These are phyloP conservation scores for Synergus umbraculus DNA, from an alignment of 2,888 invertebrate genomes.

Conservation along the genomic window DNA sequence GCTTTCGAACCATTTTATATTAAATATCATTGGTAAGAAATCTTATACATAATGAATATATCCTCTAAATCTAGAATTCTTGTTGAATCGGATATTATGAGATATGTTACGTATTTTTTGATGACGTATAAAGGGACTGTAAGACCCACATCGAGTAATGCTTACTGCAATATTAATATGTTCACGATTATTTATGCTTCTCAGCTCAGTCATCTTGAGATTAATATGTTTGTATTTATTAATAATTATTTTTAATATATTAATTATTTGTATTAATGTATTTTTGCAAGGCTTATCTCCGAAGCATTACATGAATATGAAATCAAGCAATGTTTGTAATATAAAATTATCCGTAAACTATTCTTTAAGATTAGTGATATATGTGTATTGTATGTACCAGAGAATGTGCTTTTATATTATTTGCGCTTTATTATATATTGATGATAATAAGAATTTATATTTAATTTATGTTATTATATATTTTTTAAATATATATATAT, in stretches of 20 bases:
- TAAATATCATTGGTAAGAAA: background rate
- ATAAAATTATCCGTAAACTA: background rate
- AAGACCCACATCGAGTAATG: background rate
- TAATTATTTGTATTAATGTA: too few relatives aligned
- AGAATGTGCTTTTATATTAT: background rate
- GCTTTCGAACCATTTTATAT: background rate
- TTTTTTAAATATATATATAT: background rate
- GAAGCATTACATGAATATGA: background rate
- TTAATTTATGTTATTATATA: slow-evolving; percentile 1
- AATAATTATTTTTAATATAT: too few relatives aligned
- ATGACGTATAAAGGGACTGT: background rate
- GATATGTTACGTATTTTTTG: background rate
- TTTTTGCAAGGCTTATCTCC: background rate
- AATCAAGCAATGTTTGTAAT: background rate
- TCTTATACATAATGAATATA: background rate
- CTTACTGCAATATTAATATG: background rate
- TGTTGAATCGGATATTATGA: background rate
- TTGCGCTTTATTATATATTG: background rate
- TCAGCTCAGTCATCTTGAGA: background rate
- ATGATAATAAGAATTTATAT: background rate
- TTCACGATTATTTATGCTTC: background rate
- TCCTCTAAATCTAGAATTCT: background rate
- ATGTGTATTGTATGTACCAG: background rate
- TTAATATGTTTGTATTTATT: background rate
- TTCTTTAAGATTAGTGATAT: background rate